A percentile compares a stretch with the other conserved stretches of the same genome.
Evolutionary conservation across 1,140 invertebrate species (phyloP).

Genomic region (Olivierus martensii): DNA sequence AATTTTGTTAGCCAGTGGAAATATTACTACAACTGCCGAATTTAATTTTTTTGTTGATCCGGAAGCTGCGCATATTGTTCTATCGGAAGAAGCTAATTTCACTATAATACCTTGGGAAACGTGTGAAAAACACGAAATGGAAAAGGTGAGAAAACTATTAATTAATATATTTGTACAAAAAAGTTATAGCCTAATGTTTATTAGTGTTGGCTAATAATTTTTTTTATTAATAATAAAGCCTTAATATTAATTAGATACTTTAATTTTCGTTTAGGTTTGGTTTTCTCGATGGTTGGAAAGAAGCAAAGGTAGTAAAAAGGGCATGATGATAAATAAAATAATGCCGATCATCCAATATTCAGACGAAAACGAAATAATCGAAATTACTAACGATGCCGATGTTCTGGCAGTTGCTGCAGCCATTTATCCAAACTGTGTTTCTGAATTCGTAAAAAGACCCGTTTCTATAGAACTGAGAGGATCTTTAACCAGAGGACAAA

Average conservation of each 20-base stretch:
- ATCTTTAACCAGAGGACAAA: neutral
- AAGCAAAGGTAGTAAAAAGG: no score
- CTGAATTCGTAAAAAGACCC: neutral
- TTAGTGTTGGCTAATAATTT: no score
- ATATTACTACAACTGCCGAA: constrained; percentile 50
- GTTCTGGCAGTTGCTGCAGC: constrained; percentile 1
- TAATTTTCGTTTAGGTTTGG: no score
- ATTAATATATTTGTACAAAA: no score
- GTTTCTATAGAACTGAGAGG: neutral
- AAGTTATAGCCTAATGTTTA: no score
- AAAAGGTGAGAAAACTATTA: neutral
- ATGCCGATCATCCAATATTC: no score
- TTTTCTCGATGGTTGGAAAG: no score
- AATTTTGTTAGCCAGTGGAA: constrained; percentile 39
- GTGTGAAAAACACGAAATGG: constrained; percentile 22
- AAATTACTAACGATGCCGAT: neutral
- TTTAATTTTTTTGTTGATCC: constrained; percentile 67
- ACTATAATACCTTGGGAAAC: constrained; percentile 49
- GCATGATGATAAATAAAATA: no score
- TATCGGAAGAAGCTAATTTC: constrained; percentile 41
- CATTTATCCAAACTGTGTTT: constrained; percentile 2
- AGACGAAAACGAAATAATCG: no score
- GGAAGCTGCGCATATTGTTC: constrained; percentile 56
- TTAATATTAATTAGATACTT: no score
- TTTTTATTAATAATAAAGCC: no score